phyloP scores from a whole-genome alignment of 35 echinoderm and acorn worm species.

The Apostichopus parvimensis region DNA sequence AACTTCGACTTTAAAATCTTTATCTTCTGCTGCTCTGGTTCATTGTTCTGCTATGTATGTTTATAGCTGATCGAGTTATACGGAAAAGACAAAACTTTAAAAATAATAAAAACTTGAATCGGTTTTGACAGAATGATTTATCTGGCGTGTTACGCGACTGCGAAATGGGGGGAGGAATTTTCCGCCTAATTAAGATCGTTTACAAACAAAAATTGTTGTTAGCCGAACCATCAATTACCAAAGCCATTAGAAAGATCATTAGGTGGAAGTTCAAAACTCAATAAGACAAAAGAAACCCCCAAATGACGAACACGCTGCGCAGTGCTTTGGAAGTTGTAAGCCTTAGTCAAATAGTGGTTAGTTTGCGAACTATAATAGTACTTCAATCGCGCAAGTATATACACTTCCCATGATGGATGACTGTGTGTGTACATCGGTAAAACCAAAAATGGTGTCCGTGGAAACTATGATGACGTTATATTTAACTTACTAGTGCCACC shows the following conservation, averaged over 20 bases:
- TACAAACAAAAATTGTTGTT: conserved; percentile 12
- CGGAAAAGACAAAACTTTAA: too few species aligned
- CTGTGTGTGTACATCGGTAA: too few species aligned
- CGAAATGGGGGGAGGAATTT: not conserved
- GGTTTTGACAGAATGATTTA: conserved; percentile 5
- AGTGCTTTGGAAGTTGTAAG: not conserved
- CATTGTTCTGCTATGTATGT: too few species aligned
- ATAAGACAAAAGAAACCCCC: too few species aligned
- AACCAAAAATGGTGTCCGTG: too few species aligned
- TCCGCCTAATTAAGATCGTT: conserved; percentile 9
- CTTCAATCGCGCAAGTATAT: too few species aligned
- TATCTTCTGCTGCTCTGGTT: too few species aligned
- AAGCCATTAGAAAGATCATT: not conserved
- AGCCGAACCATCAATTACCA: conserved; percentile 6
- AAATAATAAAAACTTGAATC: too few species aligned
- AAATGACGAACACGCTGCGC: not conserved
- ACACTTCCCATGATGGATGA: not conserved
- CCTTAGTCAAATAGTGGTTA: not conserved
- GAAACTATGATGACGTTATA: too few species aligned
- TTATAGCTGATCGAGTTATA: too few species aligned
- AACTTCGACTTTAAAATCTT: too few species aligned
- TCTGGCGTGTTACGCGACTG: not conserved
- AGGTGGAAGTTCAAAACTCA: not conserved
- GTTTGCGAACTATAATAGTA: not conserved
- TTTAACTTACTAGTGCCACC: too few species aligned